phyloP scores from a whole-genome alignment of 1,140 invertebrate species.

The Lordiphosa mommai region DNA sequence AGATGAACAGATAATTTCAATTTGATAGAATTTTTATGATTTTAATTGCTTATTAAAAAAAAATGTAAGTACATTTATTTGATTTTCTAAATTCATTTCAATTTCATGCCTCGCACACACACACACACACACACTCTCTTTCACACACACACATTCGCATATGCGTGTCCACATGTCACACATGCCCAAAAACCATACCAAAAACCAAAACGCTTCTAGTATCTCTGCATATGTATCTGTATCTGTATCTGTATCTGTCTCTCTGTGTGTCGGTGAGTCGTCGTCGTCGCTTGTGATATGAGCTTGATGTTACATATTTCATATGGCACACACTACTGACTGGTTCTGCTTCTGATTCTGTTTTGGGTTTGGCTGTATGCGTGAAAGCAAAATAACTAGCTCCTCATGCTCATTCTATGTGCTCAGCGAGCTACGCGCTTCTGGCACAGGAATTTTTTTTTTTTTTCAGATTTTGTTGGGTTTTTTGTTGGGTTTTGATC shows the following conservation, averaged over 20 bases:
- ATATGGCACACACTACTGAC: conserved; percentile 56
- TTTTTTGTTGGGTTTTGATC: conserved; percentile 40
- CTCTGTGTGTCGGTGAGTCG: conserved; percentile 32
- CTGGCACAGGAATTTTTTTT: conserved; percentile 48
- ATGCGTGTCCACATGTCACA: conserved; percentile 5
- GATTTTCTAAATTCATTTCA: conserved; percentile 63
- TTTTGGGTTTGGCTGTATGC: conserved; percentile 13
- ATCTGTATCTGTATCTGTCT: conserved; percentile 31
- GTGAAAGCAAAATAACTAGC: conserved; percentile 28
- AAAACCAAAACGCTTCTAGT: conserved; percentile 26
- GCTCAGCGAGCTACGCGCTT: conserved; percentile 6
- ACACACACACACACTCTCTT: conserved; percentile 14
- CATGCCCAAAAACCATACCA: conserved; percentile 32
- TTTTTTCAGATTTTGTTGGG: conserved; percentile 50
- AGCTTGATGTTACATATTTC: conserved; percentile 63
- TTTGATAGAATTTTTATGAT: neutral
- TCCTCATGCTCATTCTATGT: conserved; percentile 4
- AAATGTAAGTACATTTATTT: conserved; percentile 25
- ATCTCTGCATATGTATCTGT: conserved; percentile 27
- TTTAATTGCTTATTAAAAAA: conserved; percentile 1
- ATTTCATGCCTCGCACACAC: conserved; percentile 52
- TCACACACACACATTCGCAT: conserved; percentile 18
- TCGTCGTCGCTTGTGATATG: conserved; percentile 37
- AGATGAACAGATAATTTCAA: neutral
- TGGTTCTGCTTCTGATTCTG: conserved; percentile 33